phyloP scores from a whole-genome alignment of 92 coral and sea anemone genomes.

The Galaxea fascicularis region DNA sequence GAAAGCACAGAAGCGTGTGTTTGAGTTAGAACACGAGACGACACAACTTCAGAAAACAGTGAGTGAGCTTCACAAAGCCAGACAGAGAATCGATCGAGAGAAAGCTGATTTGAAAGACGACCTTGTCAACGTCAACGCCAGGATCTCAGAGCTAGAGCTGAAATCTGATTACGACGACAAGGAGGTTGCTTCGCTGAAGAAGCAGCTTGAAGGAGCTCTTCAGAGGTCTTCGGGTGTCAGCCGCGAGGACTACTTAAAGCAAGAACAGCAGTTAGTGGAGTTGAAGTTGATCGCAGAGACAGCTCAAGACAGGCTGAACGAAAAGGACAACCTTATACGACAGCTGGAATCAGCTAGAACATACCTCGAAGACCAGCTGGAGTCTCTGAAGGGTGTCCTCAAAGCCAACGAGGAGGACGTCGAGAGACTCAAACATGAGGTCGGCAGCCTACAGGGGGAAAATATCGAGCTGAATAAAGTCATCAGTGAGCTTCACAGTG shows the following conservation, averaged over 20 bases:
- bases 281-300: conserved; percentile 78
- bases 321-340: conserved; percentile 88
- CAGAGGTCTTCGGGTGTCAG: conserved; percentile 73
- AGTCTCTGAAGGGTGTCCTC: conserved; percentile 72
- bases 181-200: conserved; percentile 80
- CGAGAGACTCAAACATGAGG: conserved; percentile 76
- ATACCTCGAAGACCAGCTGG: conserved; percentile 83
- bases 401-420: conserved; percentile 73
- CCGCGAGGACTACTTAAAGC: conserved; percentile 81
- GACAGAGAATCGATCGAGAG: conserved; percentile 76
- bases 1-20: conserved; percentile 83
- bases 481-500: conserved; percentile 67
- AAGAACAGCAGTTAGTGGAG: conserved; percentile 91
- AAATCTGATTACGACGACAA: conserved; percentile 84
- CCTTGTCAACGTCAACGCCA: conserved; percentile 68
- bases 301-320: conserved; percentile 89
- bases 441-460: conserved; percentile 78
- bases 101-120: conserved; percentile 78
- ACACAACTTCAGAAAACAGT: conserved; percentile 73
- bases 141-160: conserved; percentile 79
- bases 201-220: conserved; percentile 81
- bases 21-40: conserved; percentile 83
- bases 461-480: conserved; percentile 81
- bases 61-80: conserved; percentile 72
- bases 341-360: conserved; percentile 79